Evolutionary conservation across 2,113 vertebrate genomes (phyloP), one percentile per base, ranked within the genome.

Genomic region (Siniperca chuatsi): DNA sequence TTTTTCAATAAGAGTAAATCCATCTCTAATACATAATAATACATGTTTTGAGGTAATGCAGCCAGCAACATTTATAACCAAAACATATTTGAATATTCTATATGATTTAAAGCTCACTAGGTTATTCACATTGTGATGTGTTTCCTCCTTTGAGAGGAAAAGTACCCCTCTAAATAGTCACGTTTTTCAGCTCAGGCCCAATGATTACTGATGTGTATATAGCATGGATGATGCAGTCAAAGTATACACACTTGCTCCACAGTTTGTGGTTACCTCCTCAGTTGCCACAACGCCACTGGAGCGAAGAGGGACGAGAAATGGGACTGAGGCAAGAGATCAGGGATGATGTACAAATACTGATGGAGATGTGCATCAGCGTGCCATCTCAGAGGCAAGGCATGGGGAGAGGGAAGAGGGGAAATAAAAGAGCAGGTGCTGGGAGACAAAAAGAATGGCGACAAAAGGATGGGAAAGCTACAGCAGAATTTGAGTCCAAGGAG

Each of bases 21-120:
- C 87, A 92, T 90, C 91, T 92, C 88, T 85, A 90, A 87, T 85
- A 89, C 68, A 87, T 70, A 72, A 89, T 61, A 88, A 80, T 69
- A 89, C 74, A 89, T 72, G 85, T 91, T 91, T 69, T 83, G 89
- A 92, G 78, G 87, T 87, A 92, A 91, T 86, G 83, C 66, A 89
- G 87, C 92, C 79, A 66, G 83, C 86, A 88, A 93, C 83, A 78
- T 83, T 70, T 83, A 86, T 70, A 16, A 87, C 57, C 60, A 84
- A 88, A 86, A 85, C 67, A 82, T 74, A 68, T 57, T 57, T 77
- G 48, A 44, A 74, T 82, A 78, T 80, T 73, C 37, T 60, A 33
- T 33, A 46, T 62, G 70, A 57, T 76, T 83, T 86, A 79, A 92
- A 90, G 81, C 79, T 81, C 37, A 80, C 83, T 75, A 75, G 33